Percentiles rank a stretch among this genome's conserved stretches.
Evolutionary conservation across 1,140 invertebrate species (phyloP).

Genomic region (Zaprionus gabonicus): DNA sequence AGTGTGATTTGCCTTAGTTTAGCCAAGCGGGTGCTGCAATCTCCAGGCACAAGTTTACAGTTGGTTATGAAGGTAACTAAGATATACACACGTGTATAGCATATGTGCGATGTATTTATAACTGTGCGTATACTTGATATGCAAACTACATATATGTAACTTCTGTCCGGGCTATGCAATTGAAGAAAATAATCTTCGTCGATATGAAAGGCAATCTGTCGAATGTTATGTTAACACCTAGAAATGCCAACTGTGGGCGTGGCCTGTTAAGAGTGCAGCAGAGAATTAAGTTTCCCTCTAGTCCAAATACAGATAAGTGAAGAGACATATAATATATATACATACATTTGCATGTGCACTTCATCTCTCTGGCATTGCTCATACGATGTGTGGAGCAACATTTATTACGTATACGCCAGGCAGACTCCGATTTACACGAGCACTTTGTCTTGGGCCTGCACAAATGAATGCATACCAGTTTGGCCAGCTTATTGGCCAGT

Average conservation of each 20-base stretch:
- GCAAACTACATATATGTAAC: not conserved
- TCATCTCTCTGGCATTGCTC: not conserved
- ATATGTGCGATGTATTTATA: not conserved
- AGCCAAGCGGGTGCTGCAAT: too few species aligned
- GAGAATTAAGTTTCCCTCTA: not conserved
- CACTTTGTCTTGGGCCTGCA: constrained; percentile 18
- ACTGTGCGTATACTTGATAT: not conserved
- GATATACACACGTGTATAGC: too few species aligned
- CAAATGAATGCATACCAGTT: constrained; percentile 32
- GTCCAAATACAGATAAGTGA: not conserved
- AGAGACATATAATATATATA: not conserved
- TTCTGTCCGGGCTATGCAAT: too few species aligned
- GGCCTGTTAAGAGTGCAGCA: not conserved
- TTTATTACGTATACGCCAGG: constrained; percentile 31
- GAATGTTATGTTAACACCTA: constrained; percentile 9
- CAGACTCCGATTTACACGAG: not conserved
- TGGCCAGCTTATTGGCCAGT: constrained; percentile 35
- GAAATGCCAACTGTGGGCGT: not conserved
- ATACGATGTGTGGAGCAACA: constrained; percentile 9
- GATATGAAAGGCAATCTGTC: not conserved
- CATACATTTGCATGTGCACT: not conserved
- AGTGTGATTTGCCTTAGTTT: not conserved
- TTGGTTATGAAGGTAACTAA: too few species aligned
- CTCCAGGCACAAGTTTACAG: too few species aligned
- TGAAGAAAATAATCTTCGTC: not conserved